Base-by-base conservation (phyloP, 2,888 invertebrate species). In the Atethmia centrago region DNA sequence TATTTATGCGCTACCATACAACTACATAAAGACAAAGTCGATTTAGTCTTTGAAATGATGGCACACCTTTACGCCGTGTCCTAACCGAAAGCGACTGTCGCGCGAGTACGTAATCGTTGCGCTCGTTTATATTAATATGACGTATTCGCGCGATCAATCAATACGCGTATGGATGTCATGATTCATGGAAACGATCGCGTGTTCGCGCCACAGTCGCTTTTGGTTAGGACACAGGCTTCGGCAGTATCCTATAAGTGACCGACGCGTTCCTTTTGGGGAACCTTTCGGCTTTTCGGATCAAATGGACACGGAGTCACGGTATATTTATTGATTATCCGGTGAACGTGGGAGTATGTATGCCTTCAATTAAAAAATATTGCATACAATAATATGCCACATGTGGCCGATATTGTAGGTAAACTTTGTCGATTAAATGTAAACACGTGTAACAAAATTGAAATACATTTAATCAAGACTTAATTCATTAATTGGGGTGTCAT, bases 31-130 rank as follows among this genome's bases (percentile, higher is more conserved):
- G 70, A 80, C 80, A 67, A 71, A 68, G 70, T 83, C 66, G 61
- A 77, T 79, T 86, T 65, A 82, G 75, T 79, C 79, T 83, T 84
- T 62, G 62, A 72, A 84, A 79, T 82, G 72, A 88, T 88, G 88
- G 88, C 88, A 82, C 62, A 80, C 66, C 73, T 69, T 64, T 74
- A 64, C 10, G 36, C 19, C 19, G 19, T 53, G 64, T 36, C n/a
- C 53, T 64, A 53, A 36, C 19, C 9, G 59, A 40, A 25, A 40
- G n/a, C n/a, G 21, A 53, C 36, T 19, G n/a, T 51, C 36, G 14
- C 7, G 31, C 31, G 45, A 28, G 3, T 63, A 21, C 8, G 21
- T 45, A 62, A 45, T 62, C 12, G 21, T 19, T 8, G 28, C 16
- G 28, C 16, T 62, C 19, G 42, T 28, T 42, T 45, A 28, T 62